Conservation (phyloP, 2,113 vertebrate species). For the Fukomys damarensis region DNA sequence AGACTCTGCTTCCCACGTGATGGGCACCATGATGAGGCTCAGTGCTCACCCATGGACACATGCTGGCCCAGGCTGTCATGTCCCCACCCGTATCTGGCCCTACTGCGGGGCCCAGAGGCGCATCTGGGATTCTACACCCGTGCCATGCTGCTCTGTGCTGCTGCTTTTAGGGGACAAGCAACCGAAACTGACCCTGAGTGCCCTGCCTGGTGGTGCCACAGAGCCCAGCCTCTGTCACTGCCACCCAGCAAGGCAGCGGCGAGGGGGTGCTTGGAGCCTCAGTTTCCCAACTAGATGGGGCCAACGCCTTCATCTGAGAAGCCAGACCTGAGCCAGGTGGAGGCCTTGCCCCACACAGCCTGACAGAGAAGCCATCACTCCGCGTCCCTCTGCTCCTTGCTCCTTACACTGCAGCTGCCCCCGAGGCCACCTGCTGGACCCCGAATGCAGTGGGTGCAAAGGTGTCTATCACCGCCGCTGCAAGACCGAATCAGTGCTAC, state of each 20-base stretch:
- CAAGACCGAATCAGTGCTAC: no score
- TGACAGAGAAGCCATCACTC: neutral
- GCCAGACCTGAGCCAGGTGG: neutral
- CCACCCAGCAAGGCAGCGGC: neutral
- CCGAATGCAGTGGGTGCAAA: neutral
- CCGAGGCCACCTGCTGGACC: neutral
- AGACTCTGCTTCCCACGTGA: neutral
- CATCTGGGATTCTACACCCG: neutral
- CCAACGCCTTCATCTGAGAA: neutral
- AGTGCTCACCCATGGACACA: no score
- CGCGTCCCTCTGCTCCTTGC: neutral
- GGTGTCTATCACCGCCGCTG: no score
- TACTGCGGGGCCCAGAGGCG: neutral
- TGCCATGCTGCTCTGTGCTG: no score
- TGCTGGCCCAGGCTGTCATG: neutral
- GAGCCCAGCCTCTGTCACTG: neutral
- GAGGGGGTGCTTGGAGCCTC: neutral
- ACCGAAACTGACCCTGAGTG: neutral
- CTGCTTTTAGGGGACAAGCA: neutral
- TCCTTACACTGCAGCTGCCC: neutral
- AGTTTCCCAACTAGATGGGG: neutral
- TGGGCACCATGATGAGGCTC: neutral
- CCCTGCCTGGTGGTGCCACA: neutral
- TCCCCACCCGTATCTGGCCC: neutral
- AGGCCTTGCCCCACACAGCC: neutral